phyloP scores from a whole-genome alignment of 2,797 vertebrate species.

The Threskiornis aethiopicus region DNA sequence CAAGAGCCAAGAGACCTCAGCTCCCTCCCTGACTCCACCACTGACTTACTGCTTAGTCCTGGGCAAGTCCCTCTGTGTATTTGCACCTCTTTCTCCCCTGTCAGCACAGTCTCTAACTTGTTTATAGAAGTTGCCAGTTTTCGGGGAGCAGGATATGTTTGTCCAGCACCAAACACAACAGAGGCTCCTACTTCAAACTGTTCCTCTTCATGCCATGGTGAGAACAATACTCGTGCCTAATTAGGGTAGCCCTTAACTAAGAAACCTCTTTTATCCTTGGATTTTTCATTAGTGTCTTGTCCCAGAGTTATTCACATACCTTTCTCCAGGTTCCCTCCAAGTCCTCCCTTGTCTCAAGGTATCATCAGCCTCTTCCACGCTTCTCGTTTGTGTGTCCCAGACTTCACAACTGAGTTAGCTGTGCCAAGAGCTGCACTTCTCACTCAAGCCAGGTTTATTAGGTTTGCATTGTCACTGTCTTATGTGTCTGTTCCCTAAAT shows the following conservation, averaged over 20 bases:
- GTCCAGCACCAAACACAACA: not conserved
- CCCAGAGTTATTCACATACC: not conserved
- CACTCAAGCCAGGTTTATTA: not conserved
- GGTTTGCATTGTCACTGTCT: not conserved
- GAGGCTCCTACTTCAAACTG: not conserved
- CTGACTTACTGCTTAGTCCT: not conserved
- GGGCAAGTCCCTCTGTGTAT: not conserved
- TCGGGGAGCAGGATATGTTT: not conserved
- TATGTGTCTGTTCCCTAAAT: not conserved
- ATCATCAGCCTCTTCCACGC: not conserved
- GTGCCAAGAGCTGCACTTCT: not conserved
- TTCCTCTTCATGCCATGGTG: not conserved
- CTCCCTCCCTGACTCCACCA: not conserved
- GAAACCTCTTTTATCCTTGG: not conserved
- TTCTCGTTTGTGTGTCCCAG: rapidly evolving
- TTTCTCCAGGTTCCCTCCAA: not conserved
- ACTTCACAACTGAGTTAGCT: not conserved
- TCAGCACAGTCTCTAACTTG: not conserved
- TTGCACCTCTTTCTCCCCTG: not conserved
- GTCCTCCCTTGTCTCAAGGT: not conserved
- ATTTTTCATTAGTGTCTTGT: not conserved
- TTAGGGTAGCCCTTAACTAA: not conserved
- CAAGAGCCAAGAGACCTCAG: not conserved
- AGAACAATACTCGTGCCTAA: rapidly evolving
- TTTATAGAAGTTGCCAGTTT: not conserved